These are phyloP conservation scores for Dendrocincla fuliginosa DNA, from an alignment of 2,797 vertebrate genomes.

Conservation along the genomic window DNA sequence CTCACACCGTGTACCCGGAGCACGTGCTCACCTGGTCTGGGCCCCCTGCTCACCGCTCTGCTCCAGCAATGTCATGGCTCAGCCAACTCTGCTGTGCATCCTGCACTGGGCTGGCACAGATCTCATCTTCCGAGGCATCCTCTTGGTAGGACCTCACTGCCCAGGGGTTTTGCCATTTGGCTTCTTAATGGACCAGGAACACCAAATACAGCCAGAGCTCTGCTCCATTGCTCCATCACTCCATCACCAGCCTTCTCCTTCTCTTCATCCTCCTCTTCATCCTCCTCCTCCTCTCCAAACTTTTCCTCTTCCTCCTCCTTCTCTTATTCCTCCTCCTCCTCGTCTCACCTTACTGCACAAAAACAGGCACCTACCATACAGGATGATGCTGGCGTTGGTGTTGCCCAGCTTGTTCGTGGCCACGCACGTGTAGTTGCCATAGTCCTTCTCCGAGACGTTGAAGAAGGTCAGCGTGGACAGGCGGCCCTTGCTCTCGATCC, in stretches of 20 bases:
- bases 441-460: slow-evolving; percentile 94
- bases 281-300: background rate
- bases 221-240: accelerated
- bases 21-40: background rate
- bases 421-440: slow-evolving; percentile 95
- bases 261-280: background rate
- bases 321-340: background rate
- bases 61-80: background rate
- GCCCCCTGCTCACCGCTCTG: background rate
- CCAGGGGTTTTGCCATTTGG: accelerated
- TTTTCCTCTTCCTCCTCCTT: background rate
- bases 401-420: slow-evolving; percentile 93
- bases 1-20: accelerated
- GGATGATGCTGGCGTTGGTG: slow-evolving; percentile 90
- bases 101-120: accelerated
- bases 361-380: slow-evolving; percentile 83
- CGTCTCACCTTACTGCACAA: background rate
- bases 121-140: background rate
- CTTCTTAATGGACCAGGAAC: accelerated
- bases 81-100: background rate
- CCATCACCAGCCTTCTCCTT: background rate
- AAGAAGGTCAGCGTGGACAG: slow-evolving; percentile 92
- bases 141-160: background rate
- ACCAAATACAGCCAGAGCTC: background rate
- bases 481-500: slow-evolving; percentile 85